Evolutionary conservation across 1,140 invertebrate species (phyloP), one percentile per base, ranked within the genome.

Genomic region (Diachasma alloeum): DNA sequence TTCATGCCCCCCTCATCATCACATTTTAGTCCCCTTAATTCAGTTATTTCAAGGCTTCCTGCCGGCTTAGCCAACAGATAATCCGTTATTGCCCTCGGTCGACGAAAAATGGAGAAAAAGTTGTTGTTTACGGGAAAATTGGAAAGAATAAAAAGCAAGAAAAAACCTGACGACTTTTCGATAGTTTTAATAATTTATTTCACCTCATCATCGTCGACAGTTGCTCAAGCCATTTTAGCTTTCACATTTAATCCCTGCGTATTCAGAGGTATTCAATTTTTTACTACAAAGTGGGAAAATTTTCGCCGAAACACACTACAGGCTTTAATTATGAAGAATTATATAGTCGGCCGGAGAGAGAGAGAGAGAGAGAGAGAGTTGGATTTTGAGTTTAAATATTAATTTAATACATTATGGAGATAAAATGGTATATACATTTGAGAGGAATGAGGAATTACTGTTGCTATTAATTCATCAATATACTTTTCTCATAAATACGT

Each of bases 11-110:
- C 59, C 24, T 63, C 59, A 63, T 76, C 39, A 76, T 80, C 53
- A 46, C n/a, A 73, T 78, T 81, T 83, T 77, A 85, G 69, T 72
- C 75, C 19, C 56, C 77, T 81, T 85, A 84, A 85, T 82, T 83
- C 83, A 81, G 78, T 85, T 83, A 83, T 79, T 83, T 80, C 78
- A 78, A 78, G 87, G 88, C 87, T 89, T 90, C 86, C n/a, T 44
- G 42, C 66, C n/a, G 66, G 86, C 83, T 89, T 77, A 88, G 81
- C 83, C 77, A 66, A 31, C 59, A 78, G 87, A 88, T 90, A 73
- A 90, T 89, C 88, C 77, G 80, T 67, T 77, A 75, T 84, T 83
- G 76, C 80, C 82, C 82, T 83, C 75, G 82, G 83, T 88, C 84
- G 87, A 63, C 15, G 59, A 6, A 63, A 63, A 31, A 63, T 31